Evolutionary conservation across 2,888 invertebrate genomes (phyloP).

Genomic region (Atethmia centrago): DNA sequence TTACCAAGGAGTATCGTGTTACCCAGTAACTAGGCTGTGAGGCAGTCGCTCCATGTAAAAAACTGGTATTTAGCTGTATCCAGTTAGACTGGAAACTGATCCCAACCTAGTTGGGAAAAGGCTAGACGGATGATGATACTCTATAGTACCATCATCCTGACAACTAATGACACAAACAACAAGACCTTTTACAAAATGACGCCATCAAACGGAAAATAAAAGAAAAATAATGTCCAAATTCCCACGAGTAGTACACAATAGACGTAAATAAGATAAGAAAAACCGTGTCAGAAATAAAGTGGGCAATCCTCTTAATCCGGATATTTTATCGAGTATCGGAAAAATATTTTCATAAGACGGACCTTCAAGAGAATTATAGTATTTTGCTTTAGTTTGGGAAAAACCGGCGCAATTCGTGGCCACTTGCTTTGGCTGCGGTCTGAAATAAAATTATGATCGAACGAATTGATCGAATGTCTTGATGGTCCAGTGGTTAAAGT

Average conservation of each 20-base stretch:
- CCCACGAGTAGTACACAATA: neutral
- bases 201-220: neutral
- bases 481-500: too few relatives aligned
- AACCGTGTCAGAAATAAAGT: slow-evolving; percentile 18
- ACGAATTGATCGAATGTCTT: too few relatives aligned
- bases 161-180: neutral
- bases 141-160: neutral
- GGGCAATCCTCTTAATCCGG: slow-evolving; percentile 27
- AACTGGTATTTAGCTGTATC: too few relatives aligned
- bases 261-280: slow-evolving; percentile 22
- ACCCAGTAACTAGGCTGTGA: too few relatives aligned
- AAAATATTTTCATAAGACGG: slow-evolving; percentile 30
- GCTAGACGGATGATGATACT: neutral
- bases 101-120: neutral
- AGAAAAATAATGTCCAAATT: neutral
- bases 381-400: slow-evolving; percentile 2
- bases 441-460: neutral
- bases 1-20: too few relatives aligned
- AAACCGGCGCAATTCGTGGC: neutral
- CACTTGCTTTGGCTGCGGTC: neutral
- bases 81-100: too few relatives aligned
- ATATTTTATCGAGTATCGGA: slow-evolving; percentile 48
- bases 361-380: slow-evolving; percentile 17
- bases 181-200: neutral
- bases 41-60: too few relatives aligned